These are phyloP conservation scores for Cotesia chilonis DNA, from an alignment of 1,140 invertebrate species.

Conservation along the genomic window DNA sequence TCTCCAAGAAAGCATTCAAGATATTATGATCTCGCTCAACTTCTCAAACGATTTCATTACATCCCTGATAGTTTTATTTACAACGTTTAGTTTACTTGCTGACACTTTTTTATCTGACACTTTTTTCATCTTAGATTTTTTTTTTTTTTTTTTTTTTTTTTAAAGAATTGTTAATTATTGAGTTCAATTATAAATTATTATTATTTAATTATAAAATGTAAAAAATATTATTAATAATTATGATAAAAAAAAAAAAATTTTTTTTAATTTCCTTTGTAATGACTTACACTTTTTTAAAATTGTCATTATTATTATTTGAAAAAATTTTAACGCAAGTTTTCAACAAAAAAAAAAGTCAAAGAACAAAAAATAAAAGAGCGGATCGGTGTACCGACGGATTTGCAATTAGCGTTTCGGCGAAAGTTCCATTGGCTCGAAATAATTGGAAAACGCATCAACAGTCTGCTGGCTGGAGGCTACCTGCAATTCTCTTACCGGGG, in stretches of 20 bases:
- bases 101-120: neutral
- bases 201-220: neutral
- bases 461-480: neutral
- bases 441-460: conserved; percentile 30
- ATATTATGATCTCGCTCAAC: conserved; percentile 32
- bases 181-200: too few relatives aligned
- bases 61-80: conserved; percentile 19
- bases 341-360: conserved; percentile 1
- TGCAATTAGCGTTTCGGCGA: conserved; percentile 21
- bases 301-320: neutral
- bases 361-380: neutral
- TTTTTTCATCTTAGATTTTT: conserved; percentile 1
- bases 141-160: neutral
- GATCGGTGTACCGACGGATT: neutral
- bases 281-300: too few relatives aligned
- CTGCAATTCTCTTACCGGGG: neutral
- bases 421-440: conserved; percentile 28
- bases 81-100: conserved; percentile 16
- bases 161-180: too few relatives aligned
- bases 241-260: neutral
- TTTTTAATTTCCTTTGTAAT: too few relatives aligned
- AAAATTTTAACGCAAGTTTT: neutral
- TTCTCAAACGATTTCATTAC: conserved; percentile 33
- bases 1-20: conserved; percentile 22
- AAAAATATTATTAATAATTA: neutral